Percentiles rank a stretch among this genome's conserved stretches.
phyloP scores from a whole-genome alignment of 1,140 invertebrate species.

The Aphidius gifuensis region DNA sequence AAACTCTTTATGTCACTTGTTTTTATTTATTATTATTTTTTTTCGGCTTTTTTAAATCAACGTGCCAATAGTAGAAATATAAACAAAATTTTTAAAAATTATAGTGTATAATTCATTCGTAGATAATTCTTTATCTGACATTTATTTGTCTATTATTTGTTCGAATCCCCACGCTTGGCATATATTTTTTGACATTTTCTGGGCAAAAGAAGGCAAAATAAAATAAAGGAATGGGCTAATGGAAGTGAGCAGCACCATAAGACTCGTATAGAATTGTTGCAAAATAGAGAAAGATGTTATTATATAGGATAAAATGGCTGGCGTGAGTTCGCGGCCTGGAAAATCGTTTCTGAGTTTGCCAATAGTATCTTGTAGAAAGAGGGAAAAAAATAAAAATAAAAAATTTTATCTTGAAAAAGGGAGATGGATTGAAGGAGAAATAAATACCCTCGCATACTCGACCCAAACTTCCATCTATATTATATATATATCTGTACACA shows the following conservation, averaged over 20 bases:
- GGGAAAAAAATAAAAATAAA: constrained; percentile 6
- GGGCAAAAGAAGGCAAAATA: constrained; percentile 10
- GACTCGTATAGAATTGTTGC: constrained; percentile 6
- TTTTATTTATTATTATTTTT: no score
- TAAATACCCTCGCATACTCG: no score
- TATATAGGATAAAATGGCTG: constrained; percentile 33
- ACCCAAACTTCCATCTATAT: no score
- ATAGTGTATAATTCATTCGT: no score
- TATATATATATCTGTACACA: no score
- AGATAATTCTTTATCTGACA: neutral
- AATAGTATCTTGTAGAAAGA: constrained; percentile 24
- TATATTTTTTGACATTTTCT: constrained; percentile 22
- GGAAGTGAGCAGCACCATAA: constrained; percentile 15
- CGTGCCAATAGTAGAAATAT: no score
- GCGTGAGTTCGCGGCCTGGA: constrained; percentile 39
- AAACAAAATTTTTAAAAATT: no score
- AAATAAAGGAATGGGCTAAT: constrained; percentile 16
- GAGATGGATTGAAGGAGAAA: no score
- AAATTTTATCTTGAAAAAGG: neutral
- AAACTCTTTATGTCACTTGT: no score
- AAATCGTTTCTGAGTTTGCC: constrained; percentile 43
- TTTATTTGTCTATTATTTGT: constrained; percentile 18
- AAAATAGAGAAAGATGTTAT: constrained; percentile 6
- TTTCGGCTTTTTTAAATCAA: no score
- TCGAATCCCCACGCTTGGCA: constrained; percentile 3